phyloP scores from a whole-genome alignment of 2,888 invertebrate species.

The Ceratothoa steindachneri region DNA sequence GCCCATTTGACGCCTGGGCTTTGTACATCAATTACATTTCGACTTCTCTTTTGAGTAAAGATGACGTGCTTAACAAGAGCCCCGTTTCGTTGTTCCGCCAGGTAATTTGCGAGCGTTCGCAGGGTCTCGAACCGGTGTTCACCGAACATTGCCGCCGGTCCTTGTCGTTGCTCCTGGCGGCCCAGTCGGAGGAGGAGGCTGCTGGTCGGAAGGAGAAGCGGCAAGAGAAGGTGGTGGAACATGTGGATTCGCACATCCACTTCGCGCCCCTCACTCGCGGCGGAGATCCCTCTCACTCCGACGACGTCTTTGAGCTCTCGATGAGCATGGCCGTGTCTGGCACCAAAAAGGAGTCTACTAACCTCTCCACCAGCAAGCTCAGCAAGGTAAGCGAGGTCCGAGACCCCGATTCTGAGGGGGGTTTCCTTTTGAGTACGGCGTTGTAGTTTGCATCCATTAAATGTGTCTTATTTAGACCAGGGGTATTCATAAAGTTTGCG shows the following conservation, averaged over 20 bases:
- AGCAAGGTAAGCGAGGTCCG: slow-evolving; percentile 60
- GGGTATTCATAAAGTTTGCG: no score
- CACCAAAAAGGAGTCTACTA: slow-evolving; percentile 55
- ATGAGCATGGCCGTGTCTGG: slow-evolving; percentile 80
- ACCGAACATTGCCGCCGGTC: slow-evolving; percentile 70
- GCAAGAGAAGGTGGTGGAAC: slow-evolving; percentile 55
- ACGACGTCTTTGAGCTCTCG: slow-evolving; percentile 90
- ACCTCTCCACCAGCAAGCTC: slow-evolving; percentile 58
- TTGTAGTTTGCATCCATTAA: no score
- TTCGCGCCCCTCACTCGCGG: slow-evolving; percentile 70
- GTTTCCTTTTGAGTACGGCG: no score
- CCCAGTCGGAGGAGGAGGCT: slow-evolving; percentile 69
- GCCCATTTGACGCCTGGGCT: no score
- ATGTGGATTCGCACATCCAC: slow-evolving; percentile 78
- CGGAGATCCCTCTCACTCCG: slow-evolving; percentile 61
- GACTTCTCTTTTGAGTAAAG: no score
- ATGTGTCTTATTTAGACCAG: no score
- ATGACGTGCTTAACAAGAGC: no score
- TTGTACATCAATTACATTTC: no score
- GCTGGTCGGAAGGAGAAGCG: slow-evolving; percentile 57
- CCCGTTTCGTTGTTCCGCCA: no score
- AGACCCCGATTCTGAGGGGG: no score
- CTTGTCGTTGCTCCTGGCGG: slow-evolving; percentile 74
- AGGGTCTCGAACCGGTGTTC: slow-evolving; percentile 66
- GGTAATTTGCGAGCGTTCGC: slow-evolving; percentile 61